phyloP scores from a whole-genome alignment of 2,113 vertebrate species.

The Isichthys henryi region DNA sequence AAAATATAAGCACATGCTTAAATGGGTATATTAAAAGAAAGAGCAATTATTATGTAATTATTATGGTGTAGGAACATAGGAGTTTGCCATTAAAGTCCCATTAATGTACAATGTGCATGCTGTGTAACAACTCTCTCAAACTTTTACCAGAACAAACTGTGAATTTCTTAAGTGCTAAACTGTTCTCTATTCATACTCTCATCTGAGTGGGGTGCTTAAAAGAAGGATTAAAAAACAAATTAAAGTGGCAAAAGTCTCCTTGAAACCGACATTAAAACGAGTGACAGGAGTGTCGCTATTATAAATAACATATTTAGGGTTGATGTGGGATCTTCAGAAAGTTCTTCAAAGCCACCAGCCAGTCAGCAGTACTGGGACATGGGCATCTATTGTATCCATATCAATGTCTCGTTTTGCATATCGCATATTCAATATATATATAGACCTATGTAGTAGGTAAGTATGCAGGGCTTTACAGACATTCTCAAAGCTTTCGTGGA shows the following conservation, averaged over 20 bases:
- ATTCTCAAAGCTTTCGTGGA: neutral
- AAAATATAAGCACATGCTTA: neutral
- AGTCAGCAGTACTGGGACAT: neutral
- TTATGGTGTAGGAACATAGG: neutral
- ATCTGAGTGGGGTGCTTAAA: neutral
- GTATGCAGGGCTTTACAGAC: neutral
- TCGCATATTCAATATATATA: neutral
- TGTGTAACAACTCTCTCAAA: neutral
- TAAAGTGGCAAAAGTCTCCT: neutral
- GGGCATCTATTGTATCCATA: neutral
- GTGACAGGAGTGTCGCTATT: neutral
- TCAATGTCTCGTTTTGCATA: neutral
- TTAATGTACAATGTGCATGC: neutral
- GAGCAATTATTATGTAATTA: neutral
- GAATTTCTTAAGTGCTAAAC: neutral
- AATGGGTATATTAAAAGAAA: neutral
- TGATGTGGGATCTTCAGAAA: neutral
- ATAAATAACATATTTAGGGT: neutral
- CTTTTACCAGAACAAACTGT: neutral
- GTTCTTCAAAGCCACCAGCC: neutral
- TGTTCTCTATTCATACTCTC: neutral
- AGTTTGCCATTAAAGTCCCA: neutral
- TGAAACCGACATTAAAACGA: neutral
- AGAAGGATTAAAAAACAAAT: conserved; percentile 3
- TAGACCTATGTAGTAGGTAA: neutral